phyloP scores from a whole-genome alignment of 2,797 vertebrate species.

The Crenichthys baileyi region DNA sequence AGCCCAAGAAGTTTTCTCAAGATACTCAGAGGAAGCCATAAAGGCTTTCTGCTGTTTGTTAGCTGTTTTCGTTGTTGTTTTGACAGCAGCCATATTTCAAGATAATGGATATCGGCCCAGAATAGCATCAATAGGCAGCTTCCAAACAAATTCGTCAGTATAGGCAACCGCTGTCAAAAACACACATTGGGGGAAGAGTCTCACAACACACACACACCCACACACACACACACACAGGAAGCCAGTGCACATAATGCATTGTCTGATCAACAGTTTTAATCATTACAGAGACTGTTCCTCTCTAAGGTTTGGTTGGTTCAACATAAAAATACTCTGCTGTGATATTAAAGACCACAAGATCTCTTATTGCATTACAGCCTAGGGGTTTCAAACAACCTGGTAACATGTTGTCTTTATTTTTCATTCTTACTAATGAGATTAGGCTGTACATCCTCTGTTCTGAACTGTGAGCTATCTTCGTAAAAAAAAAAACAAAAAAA shows the following conservation, averaged over 20 bases:
- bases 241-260: neutral
- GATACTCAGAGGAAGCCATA: neutral
- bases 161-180: slow-evolving; percentile 49
- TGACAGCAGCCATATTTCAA: slow-evolving; percentile 47
- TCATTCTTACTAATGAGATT: neutral
- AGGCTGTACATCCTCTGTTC: neutral
- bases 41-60: slow-evolving; percentile 14
- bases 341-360: no score
- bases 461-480: neutral
- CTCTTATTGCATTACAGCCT: neutral
- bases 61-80: slow-evolving; percentile 23
- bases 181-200: neutral
- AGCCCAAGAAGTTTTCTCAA: neutral
- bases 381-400: neutral
- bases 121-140: slow-evolving; percentile 39
- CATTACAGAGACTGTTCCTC: neutral
- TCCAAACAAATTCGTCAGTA: slow-evolving; percentile 42
- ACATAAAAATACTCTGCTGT: neutral
- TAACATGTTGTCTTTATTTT: neutral
- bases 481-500: neutral
- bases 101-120: slow-evolving; percentile 37
- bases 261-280: neutral
- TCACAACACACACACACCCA: slow-evolving; percentile 10
- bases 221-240: neutral
- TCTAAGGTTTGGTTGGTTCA: neutral